Evolutionary conservation across 2,113 vertebrate genomes (phyloP), one percentile per base, ranked within the genome.

Genomic region (Elephantulus edwardii): DNA sequence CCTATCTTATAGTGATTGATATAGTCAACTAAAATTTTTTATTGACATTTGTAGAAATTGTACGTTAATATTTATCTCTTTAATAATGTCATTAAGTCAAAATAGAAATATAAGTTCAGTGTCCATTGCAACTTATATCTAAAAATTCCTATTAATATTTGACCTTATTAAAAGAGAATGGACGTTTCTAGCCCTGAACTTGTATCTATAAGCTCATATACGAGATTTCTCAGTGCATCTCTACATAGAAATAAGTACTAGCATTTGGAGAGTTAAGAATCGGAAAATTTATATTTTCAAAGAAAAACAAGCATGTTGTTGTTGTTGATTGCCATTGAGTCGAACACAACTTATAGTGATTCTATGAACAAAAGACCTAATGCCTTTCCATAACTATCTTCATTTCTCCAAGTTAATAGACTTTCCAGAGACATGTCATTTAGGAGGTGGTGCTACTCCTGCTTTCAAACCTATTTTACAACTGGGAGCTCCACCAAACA

Each of bases 251-350:
- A 46, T 91, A 85, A 86, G 4, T 79, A 82, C 68, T 42, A 76
- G 58, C 14, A 80, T 76, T 42, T 42, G 75, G 84, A 86, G 30
- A 30, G 28, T 20, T n/a, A 40, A 68, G 38, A 83, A 71, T n/a
- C 89, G 16, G 58, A 24, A 74, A 44, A 19, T 38, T 26, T 92
- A 13, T 82, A 80, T 92, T 92, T 84, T 89, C 17, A 71, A 90
- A 42, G 38, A 74, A 80, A 77, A n/a, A n/a, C n/a, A n/a, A n/a
- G n/a, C n/a, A n/a, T n/a, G n/a, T n/a, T n/a, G n/a, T n/a, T n/a
- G n/a, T n/a, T n/a, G n/a, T n/a, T n/a, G n/a, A n/a, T n/a, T n/a
- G n/a, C n/a, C n/a, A n/a, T n/a, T n/a, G n/a, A n/a, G n/a, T n/a
- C n/a, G n/a, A n/a, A n/a, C n/a, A n/a, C n/a, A n/a, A n/a, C n/a